These are phyloP conservation scores for Heliconius hewitsoni DNA, from an alignment of 1,140 invertebrate species.

Conservation along the genomic window DNA sequence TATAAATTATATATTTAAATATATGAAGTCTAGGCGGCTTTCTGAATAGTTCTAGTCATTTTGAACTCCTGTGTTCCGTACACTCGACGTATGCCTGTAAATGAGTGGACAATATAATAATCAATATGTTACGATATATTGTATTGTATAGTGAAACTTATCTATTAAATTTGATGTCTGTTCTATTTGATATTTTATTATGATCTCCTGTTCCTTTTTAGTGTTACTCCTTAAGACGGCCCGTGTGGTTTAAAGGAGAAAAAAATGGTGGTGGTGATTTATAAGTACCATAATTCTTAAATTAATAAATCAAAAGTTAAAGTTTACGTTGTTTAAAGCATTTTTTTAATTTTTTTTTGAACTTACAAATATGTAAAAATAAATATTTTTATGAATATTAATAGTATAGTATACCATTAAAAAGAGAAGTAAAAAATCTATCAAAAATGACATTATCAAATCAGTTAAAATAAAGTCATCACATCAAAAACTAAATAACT, in stretches of 20 bases:
- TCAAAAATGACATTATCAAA: neutral
- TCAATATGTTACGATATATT: slow-evolving; percentile 74
- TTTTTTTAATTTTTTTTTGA: too few relatives aligned
- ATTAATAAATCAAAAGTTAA: too few relatives aligned
- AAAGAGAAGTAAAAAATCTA: slow-evolving; percentile 2
- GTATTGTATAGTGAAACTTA: slow-evolving; percentile 70
- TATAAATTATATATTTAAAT: neutral
- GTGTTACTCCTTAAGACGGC: too few relatives aligned
- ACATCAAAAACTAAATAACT: neutral
- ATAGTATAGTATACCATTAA: neutral
- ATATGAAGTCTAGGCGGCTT: slow-evolving; percentile 58
- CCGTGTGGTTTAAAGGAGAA: too few relatives aligned
- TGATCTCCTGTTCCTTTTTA: too few relatives aligned
- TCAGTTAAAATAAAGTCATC: neutral
- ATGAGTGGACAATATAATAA: slow-evolving; percentile 76
- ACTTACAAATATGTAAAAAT: too few relatives aligned
- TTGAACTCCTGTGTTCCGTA: slow-evolving; percentile 72
- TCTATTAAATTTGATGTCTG: slow-evolving; percentile 81
- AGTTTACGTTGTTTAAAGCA: too few relatives aligned
- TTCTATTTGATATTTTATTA: slow-evolving; percentile 51
- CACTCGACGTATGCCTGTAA: slow-evolving; percentile 70
- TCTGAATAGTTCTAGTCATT: slow-evolving; percentile 77
- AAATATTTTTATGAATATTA: too few relatives aligned
- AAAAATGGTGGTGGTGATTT: too few relatives aligned
- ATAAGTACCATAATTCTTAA: too few relatives aligned